Base-by-base conservation (phyloP, 2,113 vertebrate genomes). In the Proteles cristata region DNA sequence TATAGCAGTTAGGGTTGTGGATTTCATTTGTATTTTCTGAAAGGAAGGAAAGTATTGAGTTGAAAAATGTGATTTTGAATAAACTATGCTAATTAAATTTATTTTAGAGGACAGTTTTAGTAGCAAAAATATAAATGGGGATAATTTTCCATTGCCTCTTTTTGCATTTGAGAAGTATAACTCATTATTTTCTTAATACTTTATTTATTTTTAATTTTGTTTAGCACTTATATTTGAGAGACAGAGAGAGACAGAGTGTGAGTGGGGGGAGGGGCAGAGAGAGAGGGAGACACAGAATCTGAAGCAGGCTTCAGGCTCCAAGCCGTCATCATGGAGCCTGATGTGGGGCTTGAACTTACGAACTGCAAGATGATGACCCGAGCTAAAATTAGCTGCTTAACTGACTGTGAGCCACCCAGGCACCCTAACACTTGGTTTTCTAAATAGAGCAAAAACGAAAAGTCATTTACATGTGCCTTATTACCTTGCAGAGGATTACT, bases 401-500 rank as follows among this genome's bases (percentile, higher is more conserved):
- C 58, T 6, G 7, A 61, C 58, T 61, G 58, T 61, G 58, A 61
- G 21, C 58, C 58, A 61, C 58, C 58, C 58, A 61, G 19, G 58
- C 58, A 61, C 58, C 58, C 7, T 21, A 68, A 21, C 2, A 69
- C 1, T 53, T 97, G 95, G 88, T 45, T 77, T 79, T 97, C 97
- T 95, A 94, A 91, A 83, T 84, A 55, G 48, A 92, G 9, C 50
- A 88, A 93, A 98, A 98, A 68, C 93, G 88, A 86, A 97, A 94
- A 82, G 4, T 61, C n/a, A 84, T 96, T 97, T 96, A 43, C 53
- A 66, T 93, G 61, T 58, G 33, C 81, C 63, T 33, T 2, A 69
- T 98, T 97, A 55, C 39, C 97, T 94, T 96, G 83, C 96, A 90
- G 97, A 96, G 97, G 82, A 88, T 96, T 80, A 96, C 53, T 88